Evolutionary conservation across 2,797 vertebrate species (phyloP).

Genomic region (Octomys mimax): DNA sequence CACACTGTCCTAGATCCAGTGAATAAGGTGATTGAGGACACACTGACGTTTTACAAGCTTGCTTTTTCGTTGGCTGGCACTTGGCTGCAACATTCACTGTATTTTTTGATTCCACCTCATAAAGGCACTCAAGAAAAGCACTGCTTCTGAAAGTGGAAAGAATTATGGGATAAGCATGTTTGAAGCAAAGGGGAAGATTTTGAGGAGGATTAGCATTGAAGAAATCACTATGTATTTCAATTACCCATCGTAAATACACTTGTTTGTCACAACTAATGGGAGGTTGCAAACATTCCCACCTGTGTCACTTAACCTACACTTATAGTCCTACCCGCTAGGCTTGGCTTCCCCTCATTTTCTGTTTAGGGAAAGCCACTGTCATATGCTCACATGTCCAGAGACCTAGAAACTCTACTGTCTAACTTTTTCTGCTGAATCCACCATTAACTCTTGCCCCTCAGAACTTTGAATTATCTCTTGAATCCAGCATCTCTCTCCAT

Average conservation of each 20-base stretch:
- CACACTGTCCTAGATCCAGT: not conserved
- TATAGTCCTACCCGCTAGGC: not conserved
- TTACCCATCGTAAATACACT: not conserved
- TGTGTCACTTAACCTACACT: not conserved
- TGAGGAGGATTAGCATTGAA: not conserved
- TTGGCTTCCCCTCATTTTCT: not conserved
- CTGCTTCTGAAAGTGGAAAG: not conserved
- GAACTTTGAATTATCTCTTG: not conserved
- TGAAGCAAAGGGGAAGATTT: not conserved
- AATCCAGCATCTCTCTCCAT: not conserved
- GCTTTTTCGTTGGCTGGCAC: not conserved
- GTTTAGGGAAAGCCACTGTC: not conserved
- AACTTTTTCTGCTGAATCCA: not conserved
- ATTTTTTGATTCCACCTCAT: not conserved
- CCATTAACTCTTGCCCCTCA: not conserved
- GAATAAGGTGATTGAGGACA: not conserved
- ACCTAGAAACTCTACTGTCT: not conserved
- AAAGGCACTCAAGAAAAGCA: not conserved
- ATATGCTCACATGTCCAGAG: not conserved
- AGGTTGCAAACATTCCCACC: not conserved
- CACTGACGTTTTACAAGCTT: not conserved
- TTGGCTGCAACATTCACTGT: not conserved
- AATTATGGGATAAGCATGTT: not conserved
- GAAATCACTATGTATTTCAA: not conserved
- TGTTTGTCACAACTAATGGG: not conserved